Evolutionary conservation across 2,113 vertebrate species (phyloP).

Genomic region (Odontophorus gujanensis): DNA sequence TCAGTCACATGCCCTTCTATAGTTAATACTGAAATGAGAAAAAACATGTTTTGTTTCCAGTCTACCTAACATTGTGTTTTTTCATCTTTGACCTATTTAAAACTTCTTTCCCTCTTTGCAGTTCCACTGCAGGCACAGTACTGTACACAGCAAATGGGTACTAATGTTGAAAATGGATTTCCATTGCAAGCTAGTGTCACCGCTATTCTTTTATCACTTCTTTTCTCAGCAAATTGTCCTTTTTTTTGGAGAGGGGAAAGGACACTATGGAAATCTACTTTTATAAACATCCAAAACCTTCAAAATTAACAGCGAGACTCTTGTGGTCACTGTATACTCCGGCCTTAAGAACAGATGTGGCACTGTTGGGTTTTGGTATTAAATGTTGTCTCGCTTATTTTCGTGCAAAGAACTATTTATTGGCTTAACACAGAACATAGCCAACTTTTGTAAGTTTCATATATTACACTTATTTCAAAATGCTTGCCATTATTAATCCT

Average conservation of each 20-base stretch:
- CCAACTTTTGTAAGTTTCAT: constrained; percentile 72
- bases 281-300: not conserved
- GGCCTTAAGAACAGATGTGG: constrained; percentile 28
- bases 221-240: constrained; percentile 5
- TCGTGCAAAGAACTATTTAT: constrained; percentile 66
- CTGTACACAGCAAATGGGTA: not conserved
- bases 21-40: not conserved
- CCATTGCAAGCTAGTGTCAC: not conserved
- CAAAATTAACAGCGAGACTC: constrained; percentile 4
- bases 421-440: constrained; percentile 64
- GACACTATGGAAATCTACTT: not conserved
- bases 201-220: not conserved
- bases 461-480: constrained; percentile 76
- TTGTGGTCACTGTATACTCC: constrained; percentile 18
- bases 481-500: constrained; percentile 77
- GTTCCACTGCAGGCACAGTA: not conserved
- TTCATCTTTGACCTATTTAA: not conserved
- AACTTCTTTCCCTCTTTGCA: not conserved
- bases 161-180: not conserved
- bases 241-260: not conserved
- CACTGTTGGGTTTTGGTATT: constrained; percentile 57
- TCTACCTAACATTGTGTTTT: not conserved
- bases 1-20: fast-evolving
- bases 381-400: constrained; percentile 35
- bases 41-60: not conserved